Conservation (phyloP, 2,888 invertebrate species). For the Marronus borbonicus region DNA sequence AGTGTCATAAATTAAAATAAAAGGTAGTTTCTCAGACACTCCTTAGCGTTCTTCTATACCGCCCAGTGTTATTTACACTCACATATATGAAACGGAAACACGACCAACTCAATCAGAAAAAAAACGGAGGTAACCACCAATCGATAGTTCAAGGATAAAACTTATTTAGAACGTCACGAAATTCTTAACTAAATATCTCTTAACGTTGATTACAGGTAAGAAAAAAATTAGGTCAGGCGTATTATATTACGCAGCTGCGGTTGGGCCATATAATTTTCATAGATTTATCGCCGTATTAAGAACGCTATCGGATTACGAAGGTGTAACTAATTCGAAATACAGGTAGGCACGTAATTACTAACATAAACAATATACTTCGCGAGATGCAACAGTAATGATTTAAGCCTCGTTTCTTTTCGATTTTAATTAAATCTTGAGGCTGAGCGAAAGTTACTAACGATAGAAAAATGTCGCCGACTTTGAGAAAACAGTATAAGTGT, state of each 20-base stretch:
- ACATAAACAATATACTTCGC: background rate
- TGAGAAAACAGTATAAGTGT: background rate
- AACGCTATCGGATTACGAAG: slow-evolving; percentile 9
- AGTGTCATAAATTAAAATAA: no score
- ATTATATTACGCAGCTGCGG: slow-evolving; percentile 16
- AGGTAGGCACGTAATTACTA: background rate
- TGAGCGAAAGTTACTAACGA: background rate
- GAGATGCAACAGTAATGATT: background rate
- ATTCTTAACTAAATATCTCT: slow-evolving; percentile 16
- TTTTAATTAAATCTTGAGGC: background rate
- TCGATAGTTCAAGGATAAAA: slow-evolving; percentile 30
- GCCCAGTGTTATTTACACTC: background rate
- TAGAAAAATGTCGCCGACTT: background rate
- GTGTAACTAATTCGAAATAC: slow-evolving; percentile 20
- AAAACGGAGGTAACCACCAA: slow-evolving; percentile 10
- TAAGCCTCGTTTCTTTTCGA: background rate
- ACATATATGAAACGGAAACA: background rate
- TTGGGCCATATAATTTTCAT: slow-evolving; percentile 1
- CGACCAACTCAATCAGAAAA: slow-evolving; percentile 1
- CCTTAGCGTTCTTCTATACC: no score
- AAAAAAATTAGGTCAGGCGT: slow-evolving; percentile 25
- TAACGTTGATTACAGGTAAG: slow-evolving; percentile 13
- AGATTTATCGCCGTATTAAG: slow-evolving; percentile 25
- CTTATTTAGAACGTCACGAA: slow-evolving; percentile 21
- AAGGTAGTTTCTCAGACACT: no score